Evolutionary conservation across 2,888 invertebrate genomes (phyloP), one percentile per base, ranked within the genome.

Genomic region (Hemicrepidius hirtus): DNA sequence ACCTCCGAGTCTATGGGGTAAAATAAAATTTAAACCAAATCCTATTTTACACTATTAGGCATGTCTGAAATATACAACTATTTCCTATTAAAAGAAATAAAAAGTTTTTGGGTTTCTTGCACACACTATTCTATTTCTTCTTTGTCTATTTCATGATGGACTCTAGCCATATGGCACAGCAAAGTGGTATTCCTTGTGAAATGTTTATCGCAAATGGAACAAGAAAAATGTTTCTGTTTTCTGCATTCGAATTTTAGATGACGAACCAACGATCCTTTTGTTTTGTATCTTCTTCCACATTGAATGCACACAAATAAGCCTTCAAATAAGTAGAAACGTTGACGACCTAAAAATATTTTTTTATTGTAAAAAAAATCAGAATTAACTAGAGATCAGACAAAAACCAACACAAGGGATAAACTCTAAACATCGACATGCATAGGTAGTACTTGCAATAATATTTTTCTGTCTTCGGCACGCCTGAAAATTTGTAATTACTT

Each of bases 181-280:
- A 63, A 37, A 20, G 70, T 64, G 6, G 55, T 35, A 16, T 64
- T 70, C 13, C 70, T 53, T 13, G 63, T 70, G 49, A 70, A 70
- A 10, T 49, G 21, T 64, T 46, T 63, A 21, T 57, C 49, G 35
- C 68, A 68, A 18, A 68, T 68, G 35, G 41, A 49, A 50, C 68
- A 68, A 1, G 59, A 68, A 49, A 68, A 68, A 40, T 46, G 60
- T 16, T 68, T 68, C 28, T 68, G 59, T 50, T 68, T 68, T 13
- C 5, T 9, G 78, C 91, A 91, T 78, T 91, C 90, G 77, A 88
- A 87, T 67, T 87, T 88, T 74, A 89, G 78, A 77, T 90, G 90
- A n/a, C 89, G 87, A 68, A 87, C 87, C 10, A 82, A 57, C 5
- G 80, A 79, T 46, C 79, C 78, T 69, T 79, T 80, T 49, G 80